Conservation (phyloP, 2,113 vertebrate genomes). For the Tachysurus vachellii region DNA sequence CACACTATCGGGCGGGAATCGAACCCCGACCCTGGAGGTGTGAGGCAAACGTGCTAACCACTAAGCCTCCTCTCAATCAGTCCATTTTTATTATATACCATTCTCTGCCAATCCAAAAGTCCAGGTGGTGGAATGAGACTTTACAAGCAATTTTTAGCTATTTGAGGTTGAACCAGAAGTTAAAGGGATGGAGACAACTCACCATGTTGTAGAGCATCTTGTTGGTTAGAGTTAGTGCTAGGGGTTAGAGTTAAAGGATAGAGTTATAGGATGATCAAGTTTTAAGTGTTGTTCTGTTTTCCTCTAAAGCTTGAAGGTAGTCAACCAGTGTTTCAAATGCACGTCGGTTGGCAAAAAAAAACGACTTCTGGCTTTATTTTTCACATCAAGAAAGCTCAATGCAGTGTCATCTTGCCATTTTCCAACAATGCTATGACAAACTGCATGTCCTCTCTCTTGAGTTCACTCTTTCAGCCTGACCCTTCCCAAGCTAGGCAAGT, state of each 20-base stretch:
- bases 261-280: not conserved
- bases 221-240: not conserved
- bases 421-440: conserved; percentile 31
- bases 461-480: conserved; percentile 55
- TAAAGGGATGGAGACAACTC: not conserved
- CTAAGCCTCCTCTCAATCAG: not conserved
- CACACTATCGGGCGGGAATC: too few species aligned
- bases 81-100: not conserved
- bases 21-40: too few species aligned
- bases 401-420: not conserved
- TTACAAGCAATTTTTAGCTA: not conserved
- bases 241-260: not conserved
- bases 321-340: not conserved
- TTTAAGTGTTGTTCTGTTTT: not conserved
- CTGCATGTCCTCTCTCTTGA: conserved; percentile 34
- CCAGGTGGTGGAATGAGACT: not conserved
- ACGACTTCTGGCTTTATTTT: not conserved
- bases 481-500: conserved; percentile 54
- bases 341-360: not conserved
- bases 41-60: too few species aligned
- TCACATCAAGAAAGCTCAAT: not conserved
- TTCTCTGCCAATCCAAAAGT: not conserved
- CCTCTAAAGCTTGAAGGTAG: not conserved
- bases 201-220: not conserved
- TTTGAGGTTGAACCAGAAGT: not conserved